These are phyloP conservation scores for Galaxea fascicularis DNA, from an alignment of 92 coral and sea anemone species.

Conservation along the genomic window DNA sequence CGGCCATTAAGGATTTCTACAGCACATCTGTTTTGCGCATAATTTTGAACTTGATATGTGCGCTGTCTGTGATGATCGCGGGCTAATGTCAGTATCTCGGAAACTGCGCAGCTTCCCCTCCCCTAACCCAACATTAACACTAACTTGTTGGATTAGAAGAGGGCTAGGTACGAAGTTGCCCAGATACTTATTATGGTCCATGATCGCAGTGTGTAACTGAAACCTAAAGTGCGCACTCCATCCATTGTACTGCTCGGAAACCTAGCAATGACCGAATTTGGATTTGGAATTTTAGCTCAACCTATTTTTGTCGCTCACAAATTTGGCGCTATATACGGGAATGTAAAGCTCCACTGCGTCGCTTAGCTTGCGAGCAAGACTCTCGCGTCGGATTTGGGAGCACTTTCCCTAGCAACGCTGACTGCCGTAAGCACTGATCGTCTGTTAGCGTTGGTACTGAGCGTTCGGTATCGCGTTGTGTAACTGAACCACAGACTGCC, in stretches of 20 bases:
- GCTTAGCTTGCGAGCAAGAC: slow-evolving; percentile 23
- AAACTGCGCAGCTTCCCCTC: too few species aligned
- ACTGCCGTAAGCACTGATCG: slow-evolving; percentile 34
- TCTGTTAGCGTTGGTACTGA: slow-evolving; percentile 10
- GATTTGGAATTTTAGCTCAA: slow-evolving; percentile 34
- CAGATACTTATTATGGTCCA: too few species aligned
- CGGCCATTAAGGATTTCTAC: slow-evolving; percentile 25
- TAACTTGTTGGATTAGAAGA: too few species aligned
- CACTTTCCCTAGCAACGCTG: slow-evolving; percentile 24
- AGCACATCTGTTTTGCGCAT: slow-evolving; percentile 3
- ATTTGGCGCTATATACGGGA: slow-evolving; percentile 34
- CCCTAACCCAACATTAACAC: too few species aligned
- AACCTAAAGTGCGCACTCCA: slow-evolving; percentile 9
- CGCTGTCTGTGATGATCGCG: slow-evolving; percentile 13
- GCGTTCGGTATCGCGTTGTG: slow-evolving; percentile 30
- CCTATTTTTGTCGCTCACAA: slow-evolving; percentile 46
- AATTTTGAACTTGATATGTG: slow-evolving; percentile 14
- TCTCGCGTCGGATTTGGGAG: slow-evolving; percentile 19
- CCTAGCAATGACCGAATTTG: slow-evolving; percentile 32
- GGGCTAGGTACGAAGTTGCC: too few species aligned
- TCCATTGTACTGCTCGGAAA: slow-evolving; percentile 43
- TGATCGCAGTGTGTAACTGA: slow-evolving; percentile 40
- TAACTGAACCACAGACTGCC: slow-evolving; percentile 9
- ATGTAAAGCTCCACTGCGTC: slow-evolving; percentile 1
- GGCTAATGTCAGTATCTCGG: too few species aligned